A percentile compares a stretch with the other conserved stretches of the same genome.
These are phyloP conservation scores for Deroplatys truncata DNA, from an alignment of 2,888 invertebrate genomes.

Conservation along the genomic window DNA sequence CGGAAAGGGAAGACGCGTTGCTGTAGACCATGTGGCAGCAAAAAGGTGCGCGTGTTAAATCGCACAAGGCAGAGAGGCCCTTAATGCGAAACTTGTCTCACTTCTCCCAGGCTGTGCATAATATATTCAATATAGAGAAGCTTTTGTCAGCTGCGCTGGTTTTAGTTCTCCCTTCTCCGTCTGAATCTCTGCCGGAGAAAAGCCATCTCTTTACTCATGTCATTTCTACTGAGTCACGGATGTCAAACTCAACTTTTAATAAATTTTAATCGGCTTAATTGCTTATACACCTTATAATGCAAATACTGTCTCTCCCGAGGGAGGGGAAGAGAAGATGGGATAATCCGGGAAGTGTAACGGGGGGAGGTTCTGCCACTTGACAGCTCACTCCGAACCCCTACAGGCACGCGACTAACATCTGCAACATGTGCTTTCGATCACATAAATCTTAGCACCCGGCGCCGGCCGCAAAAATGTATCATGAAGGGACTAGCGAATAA, in stretches of 20 bases:
- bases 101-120: neutral
- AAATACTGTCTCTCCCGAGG: constrained; percentile 9
- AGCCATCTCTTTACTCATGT: neutral
- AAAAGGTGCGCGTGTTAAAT: too few relatives aligned
- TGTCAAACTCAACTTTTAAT: constrained; percentile 27
- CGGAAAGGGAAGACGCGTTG: too few relatives aligned
- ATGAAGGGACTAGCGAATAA: neutral
- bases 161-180: neutral
- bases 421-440: neutral
- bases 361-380: constrained; percentile 5
- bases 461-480: neutral
- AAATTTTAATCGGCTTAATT: constrained; percentile 31
- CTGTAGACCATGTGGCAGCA: too few relatives aligned
- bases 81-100: neutral
- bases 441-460: neutral
- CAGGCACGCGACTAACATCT: neutral
- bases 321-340: neutral
- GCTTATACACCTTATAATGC: constrained; percentile 25
- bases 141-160: neutral
- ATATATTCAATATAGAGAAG: neutral
- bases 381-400: neutral
- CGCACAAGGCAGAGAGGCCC: too few relatives aligned
- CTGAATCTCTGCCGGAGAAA: neutral
- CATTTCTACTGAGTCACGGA: constrained; percentile 10
- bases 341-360: neutral